phyloP scores from a whole-genome alignment of 2,113 vertebrate species.

The Romanogobio albipinnatus region DNA sequence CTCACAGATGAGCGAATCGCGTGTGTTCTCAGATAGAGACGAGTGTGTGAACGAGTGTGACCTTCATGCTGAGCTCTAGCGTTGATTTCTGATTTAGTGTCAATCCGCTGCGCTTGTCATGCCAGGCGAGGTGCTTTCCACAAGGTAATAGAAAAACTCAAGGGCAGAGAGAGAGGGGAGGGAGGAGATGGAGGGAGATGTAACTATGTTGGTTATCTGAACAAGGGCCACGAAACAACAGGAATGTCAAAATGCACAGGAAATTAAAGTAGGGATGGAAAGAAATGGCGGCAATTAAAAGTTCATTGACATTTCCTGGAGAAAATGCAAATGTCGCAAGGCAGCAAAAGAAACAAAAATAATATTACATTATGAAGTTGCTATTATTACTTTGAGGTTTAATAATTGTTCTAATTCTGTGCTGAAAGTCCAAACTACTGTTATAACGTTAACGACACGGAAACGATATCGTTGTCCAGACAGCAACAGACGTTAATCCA shows the following conservation, averaged over 20 bases:
- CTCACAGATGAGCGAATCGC: slow-evolving; percentile 55
- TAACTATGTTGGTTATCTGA: slow-evolving; percentile 65
- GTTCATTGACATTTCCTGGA: not conserved
- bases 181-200: slow-evolving; percentile 25
- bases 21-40: slow-evolving; percentile 88
- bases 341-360: too few relatives aligned
- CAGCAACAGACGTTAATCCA: too few relatives aligned
- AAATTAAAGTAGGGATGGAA: not conserved
- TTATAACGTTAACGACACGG: too few relatives aligned
- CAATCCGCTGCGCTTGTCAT: slow-evolving; percentile 99
- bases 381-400: too few relatives aligned
- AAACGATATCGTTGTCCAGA: too few relatives aligned
- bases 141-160: slow-evolving; percentile 99
- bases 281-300: not conserved
- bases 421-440: too few relatives aligned
- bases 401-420: too few relatives aligned
- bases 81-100: slow-evolving; percentile 99
- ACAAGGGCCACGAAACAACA: slow-evolving; percentile 1
- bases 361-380: too few relatives aligned
- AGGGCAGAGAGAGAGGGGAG: slow-evolving; percentile 81
- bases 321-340: not conserved
- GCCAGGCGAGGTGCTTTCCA: slow-evolving; percentile 99
- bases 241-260: not conserved
- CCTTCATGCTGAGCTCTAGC: slow-evolving; percentile 99
- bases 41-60: slow-evolving; percentile 96